A percentile compares a stretch with the other conserved stretches of the same genome.
These are phyloP conservation scores for Aphidius colemani DNA, from an alignment of 2,888 invertebrate genomes.

Conservation along the genomic window DNA sequence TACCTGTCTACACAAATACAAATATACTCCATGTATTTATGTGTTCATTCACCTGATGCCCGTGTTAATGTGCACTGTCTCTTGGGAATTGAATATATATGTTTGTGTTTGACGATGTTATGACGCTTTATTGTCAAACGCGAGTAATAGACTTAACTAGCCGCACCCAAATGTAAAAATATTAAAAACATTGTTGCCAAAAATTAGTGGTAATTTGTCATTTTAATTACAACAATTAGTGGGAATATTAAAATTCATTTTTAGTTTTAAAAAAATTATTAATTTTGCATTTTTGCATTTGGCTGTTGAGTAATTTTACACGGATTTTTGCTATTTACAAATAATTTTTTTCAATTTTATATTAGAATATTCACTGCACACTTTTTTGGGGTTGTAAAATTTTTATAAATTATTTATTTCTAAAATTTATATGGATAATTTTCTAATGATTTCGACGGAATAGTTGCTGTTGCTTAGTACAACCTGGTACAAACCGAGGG, in stretches of 20 bases:
- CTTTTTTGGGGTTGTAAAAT: too few relatives aligned
- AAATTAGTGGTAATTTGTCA: background rate
- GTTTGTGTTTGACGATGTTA: background rate
- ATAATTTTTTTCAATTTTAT: too few relatives aligned
- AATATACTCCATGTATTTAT: constrained; percentile 13
- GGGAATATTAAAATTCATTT: background rate
- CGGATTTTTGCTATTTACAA: too few relatives aligned
- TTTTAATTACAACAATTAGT: background rate
- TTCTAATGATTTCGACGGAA: background rate
- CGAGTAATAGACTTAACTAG: constrained; percentile 26
- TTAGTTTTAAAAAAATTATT: background rate
- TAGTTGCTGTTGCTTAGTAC: constrained; percentile 45
- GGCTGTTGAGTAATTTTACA: too few relatives aligned
- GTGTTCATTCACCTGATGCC: background rate
- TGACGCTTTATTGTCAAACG: background rate
- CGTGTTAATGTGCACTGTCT: background rate
- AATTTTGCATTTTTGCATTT: too few relatives aligned
- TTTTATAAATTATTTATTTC: too few relatives aligned
- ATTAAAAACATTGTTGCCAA: background rate
- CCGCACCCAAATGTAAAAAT: constrained; percentile 14
- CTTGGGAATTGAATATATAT: background rate
- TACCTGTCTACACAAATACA: constrained; percentile 1
- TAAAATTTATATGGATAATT: too few relatives aligned
- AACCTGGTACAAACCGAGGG: constrained; percentile 42
- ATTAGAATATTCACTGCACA: too few relatives aligned